A percentile compares a stretch with the other conserved stretches of the same genome.
Evolutionary conservation across 2,797 vertebrate species (phyloP).

Genomic region (Myiothlypis coronata): DNA sequence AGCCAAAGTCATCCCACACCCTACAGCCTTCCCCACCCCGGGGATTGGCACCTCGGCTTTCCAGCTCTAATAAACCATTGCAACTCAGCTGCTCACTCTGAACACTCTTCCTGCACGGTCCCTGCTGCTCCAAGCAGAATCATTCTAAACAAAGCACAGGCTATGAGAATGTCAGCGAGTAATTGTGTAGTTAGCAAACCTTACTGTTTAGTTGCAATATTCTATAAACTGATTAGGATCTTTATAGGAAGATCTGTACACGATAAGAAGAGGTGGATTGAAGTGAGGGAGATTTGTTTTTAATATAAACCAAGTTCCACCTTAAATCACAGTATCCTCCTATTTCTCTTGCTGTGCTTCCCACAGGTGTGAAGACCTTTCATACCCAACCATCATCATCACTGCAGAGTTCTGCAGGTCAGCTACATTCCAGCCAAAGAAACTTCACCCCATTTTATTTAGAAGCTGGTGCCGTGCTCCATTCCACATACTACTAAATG

Average conservation of each 20-base stretch:
- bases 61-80: not conserved
- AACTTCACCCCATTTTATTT: not conserved
- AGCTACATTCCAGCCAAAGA: not conserved
- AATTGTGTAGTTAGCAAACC: not conserved
- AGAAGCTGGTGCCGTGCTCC: not conserved
- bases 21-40: rapidly evolving
- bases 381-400: not conserved
- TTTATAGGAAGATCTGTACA: not conserved
- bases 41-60: rapidly evolving
- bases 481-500: not conserved
- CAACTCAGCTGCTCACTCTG: not conserved
- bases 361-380: not conserved
- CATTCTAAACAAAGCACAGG: not conserved
- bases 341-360: not conserved
- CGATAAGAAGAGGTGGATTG: not conserved
- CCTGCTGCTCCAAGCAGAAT: not conserved
- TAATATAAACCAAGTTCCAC: not conserved
- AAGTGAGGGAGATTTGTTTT: not conserved
- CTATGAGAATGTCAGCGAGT: rapidly evolving
- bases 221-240: not conserved
- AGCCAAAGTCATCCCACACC: not conserved
- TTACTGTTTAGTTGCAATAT: not conserved
- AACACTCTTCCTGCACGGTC: not conserved
- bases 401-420: not conserved
- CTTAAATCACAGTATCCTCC: not conserved